These are phyloP conservation scores for Hemicentrotus pulcherrimus DNA, from an alignment of 35 echinoderm and acorn worm genomes.

Conservation along the genomic window DNA sequence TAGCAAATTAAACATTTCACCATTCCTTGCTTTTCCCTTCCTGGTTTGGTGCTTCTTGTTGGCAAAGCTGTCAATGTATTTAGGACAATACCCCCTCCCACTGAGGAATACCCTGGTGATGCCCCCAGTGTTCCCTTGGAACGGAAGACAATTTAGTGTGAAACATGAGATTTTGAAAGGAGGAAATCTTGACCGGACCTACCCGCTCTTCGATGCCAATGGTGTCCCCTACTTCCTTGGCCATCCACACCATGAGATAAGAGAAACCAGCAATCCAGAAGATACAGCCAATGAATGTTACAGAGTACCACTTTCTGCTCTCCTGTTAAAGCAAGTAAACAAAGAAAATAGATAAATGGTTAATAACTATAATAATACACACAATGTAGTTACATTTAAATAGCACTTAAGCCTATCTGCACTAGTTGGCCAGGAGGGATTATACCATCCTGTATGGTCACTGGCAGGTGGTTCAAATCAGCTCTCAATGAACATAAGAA, in stretches of 20 bases:
- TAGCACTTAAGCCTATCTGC: too few relatives aligned
- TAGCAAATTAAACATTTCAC: too few relatives aligned
- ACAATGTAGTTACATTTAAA: too few relatives aligned
- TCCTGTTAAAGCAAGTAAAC: constrained; percentile 68
- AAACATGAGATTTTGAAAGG: background rate
- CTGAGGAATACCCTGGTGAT: background rate
- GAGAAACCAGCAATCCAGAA: constrained; percentile 84
- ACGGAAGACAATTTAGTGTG: background rate
- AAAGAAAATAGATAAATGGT: constrained; percentile 22
- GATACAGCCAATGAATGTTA: constrained; percentile 79
- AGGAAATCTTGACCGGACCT: background rate
- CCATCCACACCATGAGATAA: constrained; percentile 98
- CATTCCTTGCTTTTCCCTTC: too few relatives aligned
- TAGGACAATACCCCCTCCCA: background rate
- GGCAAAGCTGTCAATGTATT: background rate
- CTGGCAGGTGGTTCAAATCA: too few relatives aligned
- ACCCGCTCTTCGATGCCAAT: constrained; percentile 73
- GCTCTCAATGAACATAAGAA: too few relatives aligned
- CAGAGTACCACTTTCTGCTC: constrained; percentile 68
- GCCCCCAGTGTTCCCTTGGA: background rate
- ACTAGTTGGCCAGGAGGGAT: too few relatives aligned
- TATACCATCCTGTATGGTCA: too few relatives aligned
- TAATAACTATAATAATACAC: too few relatives aligned
- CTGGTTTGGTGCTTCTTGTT: background rate
- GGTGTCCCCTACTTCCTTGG: constrained; percentile 75